These are phyloP conservation scores for Psettodes erumei DNA, from an alignment of 2,113 vertebrate species.

Conservation along the genomic window DNA sequence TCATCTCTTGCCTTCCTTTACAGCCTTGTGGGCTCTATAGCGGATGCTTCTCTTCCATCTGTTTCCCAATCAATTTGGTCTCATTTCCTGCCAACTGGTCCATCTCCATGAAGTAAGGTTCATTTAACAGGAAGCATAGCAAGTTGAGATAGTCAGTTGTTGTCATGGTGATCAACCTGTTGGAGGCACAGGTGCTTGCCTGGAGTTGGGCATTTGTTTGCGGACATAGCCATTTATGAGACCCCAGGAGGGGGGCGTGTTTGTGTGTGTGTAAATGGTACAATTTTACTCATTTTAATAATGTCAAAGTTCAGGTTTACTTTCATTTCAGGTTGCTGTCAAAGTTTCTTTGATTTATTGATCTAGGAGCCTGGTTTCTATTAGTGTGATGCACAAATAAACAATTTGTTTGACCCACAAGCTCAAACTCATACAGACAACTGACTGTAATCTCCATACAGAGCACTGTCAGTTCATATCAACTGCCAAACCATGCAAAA, in stretches of 20 bases:
- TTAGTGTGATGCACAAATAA: background rate
- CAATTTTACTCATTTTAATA: constrained; percentile 38
- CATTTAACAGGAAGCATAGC: constrained; percentile 66
- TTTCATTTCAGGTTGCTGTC: constrained; percentile 17
- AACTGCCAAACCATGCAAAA: constrained; percentile 5
- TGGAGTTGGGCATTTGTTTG: constrained; percentile 31
- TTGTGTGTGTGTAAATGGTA: constrained; percentile 49
- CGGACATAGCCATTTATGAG: constrained; percentile 14
- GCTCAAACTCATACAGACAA: background rate
- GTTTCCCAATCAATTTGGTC: constrained; percentile 70
- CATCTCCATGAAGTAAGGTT: constrained; percentile 63
- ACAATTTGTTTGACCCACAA: constrained; percentile 8
- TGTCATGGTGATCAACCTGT: constrained; percentile 57
- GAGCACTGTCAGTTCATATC: background rate
- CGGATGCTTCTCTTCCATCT: constrained; percentile 67
- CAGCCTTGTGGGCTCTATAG: constrained; percentile 38
- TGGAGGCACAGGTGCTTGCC: constrained; percentile 12
- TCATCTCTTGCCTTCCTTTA: constrained; percentile 52
- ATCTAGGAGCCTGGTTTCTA: constrained; percentile 20
- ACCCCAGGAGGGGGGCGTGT: background rate
- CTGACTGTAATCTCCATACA: constrained; percentile 7
- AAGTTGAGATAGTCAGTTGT: constrained; percentile 64
- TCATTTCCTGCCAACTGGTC: constrained; percentile 76
- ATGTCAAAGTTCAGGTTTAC: constrained; percentile 20
- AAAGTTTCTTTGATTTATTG: constrained; percentile 15